These are phyloP conservation scores for Rhodophaea formosa DNA, from an alignment of 2,888 invertebrate genomes.

Conservation along the genomic window DNA sequence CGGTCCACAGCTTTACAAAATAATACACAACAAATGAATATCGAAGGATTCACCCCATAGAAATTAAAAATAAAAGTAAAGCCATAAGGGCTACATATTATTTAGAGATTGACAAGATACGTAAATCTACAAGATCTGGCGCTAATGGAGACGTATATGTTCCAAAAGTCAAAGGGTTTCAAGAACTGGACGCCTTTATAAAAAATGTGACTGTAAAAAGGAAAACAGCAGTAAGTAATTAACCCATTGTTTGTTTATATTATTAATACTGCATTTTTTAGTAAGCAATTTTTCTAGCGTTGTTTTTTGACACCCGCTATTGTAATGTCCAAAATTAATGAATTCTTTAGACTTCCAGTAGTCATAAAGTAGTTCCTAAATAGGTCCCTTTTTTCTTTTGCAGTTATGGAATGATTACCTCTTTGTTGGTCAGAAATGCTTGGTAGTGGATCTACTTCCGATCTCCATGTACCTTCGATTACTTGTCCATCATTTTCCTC, in stretches of 20 bases:
- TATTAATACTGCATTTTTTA: not conserved
- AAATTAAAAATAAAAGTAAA: slow-evolving; percentile 24
- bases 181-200: slow-evolving; percentile 27
- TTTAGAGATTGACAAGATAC: slow-evolving; percentile 27
- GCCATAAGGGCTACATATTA: slow-evolving; percentile 24
- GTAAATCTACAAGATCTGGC: slow-evolving; percentile 28
- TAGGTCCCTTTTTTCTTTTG: slow-evolving; percentile 21
- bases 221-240: slow-evolving; percentile 25
- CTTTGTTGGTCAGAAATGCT: slow-evolving; percentile 10
- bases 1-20: slow-evolving; percentile 16
- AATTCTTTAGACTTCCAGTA: slow-evolving; percentile 21
- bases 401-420: slow-evolving; percentile 12
- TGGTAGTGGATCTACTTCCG: slow-evolving; percentile 20
- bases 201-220: slow-evolving; percentile 27
- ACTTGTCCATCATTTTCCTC: slow-evolving; percentile 22
- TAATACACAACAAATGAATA: slow-evolving; percentile 13
- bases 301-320: too few species aligned
- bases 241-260: slow-evolving; percentile 18
- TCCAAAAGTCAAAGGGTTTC: slow-evolving; percentile 28
- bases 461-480: slow-evolving; percentile 24
- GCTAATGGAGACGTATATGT: slow-evolving; percentile 28
- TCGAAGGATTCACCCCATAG: not conserved
- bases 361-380: slow-evolving; percentile 23
- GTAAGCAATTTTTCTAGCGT: too few species aligned
- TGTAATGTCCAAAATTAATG: slow-evolving; percentile 19